phyloP scores from a whole-genome alignment of 2,113 vertebrate genomes.

The Engraulis encrasicolus region DNA sequence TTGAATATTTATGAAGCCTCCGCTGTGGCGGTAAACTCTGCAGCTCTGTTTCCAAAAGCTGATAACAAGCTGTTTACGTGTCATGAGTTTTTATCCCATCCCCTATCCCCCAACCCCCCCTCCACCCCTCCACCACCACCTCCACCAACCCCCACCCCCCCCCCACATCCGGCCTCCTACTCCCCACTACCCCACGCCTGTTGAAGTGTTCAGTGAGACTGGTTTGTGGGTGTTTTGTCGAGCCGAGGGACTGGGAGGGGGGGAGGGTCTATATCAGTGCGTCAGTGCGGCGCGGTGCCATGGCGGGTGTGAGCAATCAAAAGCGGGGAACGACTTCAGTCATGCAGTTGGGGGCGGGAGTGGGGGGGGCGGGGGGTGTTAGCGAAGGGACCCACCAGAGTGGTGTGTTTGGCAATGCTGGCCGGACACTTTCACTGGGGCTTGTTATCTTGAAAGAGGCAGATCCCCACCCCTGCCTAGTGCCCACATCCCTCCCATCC shows the following conservation, averaged over 20 bases:
- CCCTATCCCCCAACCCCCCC: background rate
- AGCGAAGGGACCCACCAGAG: background rate
- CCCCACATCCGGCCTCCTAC: too few species aligned
- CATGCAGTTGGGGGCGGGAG: too few species aligned
- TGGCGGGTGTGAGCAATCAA: conserved; percentile 16
- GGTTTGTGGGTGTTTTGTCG: conserved; percentile 16
- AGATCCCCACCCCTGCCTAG: conserved; percentile 19
- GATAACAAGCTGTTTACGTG: conserved; percentile 18
- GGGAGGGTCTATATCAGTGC: too few species aligned
- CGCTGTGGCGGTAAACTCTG: background rate
- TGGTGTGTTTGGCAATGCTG: background rate
- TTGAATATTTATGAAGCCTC: conserved; percentile 11
- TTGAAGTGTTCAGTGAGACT: background rate
- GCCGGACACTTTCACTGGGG: conserved; percentile 13
- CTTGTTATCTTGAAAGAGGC: conserved; percentile 46
- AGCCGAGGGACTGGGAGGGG: background rate
- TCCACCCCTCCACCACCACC: background rate
- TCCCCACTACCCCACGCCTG: too few species aligned
- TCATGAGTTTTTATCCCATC: background rate
- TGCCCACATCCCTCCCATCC: background rate
- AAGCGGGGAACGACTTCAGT: conserved; percentile 25
- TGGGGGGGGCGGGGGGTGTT: too few species aligned
- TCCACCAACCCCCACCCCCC: background rate
- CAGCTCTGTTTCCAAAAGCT: background rate
- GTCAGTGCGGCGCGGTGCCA: background rate